Evolutionary conservation across 2,888 invertebrate genomes (phyloP).

Genomic region (Dromius quadrimaculatus): DNA sequence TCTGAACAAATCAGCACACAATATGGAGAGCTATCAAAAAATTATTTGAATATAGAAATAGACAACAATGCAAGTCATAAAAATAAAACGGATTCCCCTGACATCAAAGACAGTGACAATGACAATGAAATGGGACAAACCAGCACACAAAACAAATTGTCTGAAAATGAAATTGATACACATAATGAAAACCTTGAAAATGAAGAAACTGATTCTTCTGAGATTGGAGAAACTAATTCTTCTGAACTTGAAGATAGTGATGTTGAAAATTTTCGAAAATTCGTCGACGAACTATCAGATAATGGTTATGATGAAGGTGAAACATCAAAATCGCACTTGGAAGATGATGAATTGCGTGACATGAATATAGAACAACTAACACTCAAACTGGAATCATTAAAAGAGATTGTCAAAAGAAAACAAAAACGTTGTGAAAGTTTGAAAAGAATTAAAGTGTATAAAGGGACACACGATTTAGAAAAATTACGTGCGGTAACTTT

Average conservation of each 20-base stretch:
- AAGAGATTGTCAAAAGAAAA: slow-evolving; percentile 53
- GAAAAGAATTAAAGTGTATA: slow-evolving; percentile 57
- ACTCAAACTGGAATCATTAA: slow-evolving; percentile 9
- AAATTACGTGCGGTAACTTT: slow-evolving; percentile 68
- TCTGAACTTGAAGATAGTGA: slow-evolving; percentile 9
- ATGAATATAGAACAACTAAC: slow-evolving; percentile 14
- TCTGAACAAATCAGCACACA: too few relatives aligned
- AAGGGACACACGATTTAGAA: slow-evolving; percentile 65
- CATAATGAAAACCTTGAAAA: too few relatives aligned
- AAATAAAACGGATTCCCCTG: too few relatives aligned
- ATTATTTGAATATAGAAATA: too few relatives aligned
- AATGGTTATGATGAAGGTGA: not conserved
- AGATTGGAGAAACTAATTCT: slow-evolving; percentile 2
- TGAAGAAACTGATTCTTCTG: not conserved
- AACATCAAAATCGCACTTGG: not conserved
- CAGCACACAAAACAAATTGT: too few relatives aligned
- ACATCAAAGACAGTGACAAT: too few relatives aligned
- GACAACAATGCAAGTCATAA: too few relatives aligned
- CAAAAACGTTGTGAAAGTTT: slow-evolving; percentile 55
- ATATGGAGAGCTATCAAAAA: too few relatives aligned
- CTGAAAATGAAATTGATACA: too few relatives aligned
- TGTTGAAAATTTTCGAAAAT: not conserved
- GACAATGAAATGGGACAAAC: too few relatives aligned
- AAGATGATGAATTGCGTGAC: not conserved
- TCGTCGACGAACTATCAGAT: not conserved